phyloP scores from a whole-genome alignment of 2,113 vertebrate species.

The Empidonax traillii region DNA sequence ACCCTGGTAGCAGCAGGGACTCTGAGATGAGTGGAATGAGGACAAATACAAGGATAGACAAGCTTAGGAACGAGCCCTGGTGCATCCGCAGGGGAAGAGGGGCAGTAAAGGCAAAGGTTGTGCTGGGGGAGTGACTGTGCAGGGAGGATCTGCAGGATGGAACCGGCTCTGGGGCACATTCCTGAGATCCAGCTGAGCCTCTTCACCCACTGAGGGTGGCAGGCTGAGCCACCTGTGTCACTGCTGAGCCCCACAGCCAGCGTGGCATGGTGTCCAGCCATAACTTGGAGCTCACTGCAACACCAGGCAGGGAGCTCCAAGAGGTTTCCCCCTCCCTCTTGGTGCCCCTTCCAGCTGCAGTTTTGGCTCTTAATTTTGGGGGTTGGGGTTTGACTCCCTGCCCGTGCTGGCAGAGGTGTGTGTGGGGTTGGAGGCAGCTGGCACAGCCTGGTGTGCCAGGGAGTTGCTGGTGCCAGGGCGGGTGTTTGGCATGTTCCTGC shows the following conservation, averaged over 20 bases:
- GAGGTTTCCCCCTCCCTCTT: no score
- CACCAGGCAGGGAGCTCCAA: not conserved
- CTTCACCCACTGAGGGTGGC: no score
- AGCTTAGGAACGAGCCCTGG: rapidly evolving
- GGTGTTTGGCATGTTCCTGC: not conserved
- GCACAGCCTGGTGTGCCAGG: not conserved
- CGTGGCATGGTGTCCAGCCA: rapidly evolving
- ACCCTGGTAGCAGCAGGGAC: not conserved
- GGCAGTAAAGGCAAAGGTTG: not conserved
- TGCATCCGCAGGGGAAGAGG: not conserved
- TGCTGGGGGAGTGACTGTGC: not conserved
- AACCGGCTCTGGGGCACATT: not conserved
- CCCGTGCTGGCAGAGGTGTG: not conserved
- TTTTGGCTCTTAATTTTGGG: not conserved
- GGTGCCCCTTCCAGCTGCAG: not conserved
- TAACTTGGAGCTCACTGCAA: not conserved
- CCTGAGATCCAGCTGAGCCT: not conserved
- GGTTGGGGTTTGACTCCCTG: not conserved
- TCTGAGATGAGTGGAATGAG: rapidly evolving
- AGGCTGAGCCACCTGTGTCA: not conserved
- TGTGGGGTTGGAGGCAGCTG: rapidly evolving
- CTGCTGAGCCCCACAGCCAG: not conserved
- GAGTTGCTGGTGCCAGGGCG: not conserved
- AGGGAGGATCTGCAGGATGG: not conserved
- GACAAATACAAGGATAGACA: not conserved